These are phyloP conservation scores for Ectropis grisescens DNA, from an alignment of 1,140 invertebrate genomes.

Conservation along the genomic window DNA sequence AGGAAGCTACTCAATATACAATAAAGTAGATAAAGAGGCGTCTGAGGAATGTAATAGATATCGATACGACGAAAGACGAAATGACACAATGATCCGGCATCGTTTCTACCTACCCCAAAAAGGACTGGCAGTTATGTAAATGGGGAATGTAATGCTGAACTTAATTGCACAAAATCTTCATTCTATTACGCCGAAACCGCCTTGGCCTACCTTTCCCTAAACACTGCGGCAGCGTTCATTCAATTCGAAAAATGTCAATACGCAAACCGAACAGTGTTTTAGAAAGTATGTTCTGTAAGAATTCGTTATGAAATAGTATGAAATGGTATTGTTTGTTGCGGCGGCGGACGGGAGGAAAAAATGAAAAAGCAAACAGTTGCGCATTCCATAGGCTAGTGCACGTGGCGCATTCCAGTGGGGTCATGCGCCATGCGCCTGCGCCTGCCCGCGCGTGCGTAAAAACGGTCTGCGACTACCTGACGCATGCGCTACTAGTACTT, in stretches of 20 bases:
- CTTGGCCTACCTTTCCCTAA: neutral
- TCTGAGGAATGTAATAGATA: too few species aligned
- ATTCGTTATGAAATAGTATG: conserved; percentile 46
- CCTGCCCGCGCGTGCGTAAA: conserved; percentile 49
- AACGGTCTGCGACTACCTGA: too few species aligned
- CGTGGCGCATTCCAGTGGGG: conserved; percentile 63
- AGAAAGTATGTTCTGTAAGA: conserved; percentile 29
- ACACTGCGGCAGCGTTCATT: neutral
- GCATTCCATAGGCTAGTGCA: conserved; percentile 61
- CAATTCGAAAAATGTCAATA: conserved; percentile 23
- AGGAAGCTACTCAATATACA: too few species aligned
- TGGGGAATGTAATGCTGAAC: too few species aligned
- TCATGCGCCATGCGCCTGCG: conserved; percentile 56
- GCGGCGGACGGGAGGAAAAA: conserved; percentile 36
- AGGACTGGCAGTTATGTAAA: too few species aligned
- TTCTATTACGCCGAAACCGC: neutral
- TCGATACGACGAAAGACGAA: too few species aligned
- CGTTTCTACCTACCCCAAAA: too few species aligned
- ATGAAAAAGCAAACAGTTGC: conserved; percentile 63
- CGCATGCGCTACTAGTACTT: too few species aligned
- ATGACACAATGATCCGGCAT: too few species aligned
- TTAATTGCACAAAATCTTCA: too few species aligned
- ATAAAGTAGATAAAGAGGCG: too few species aligned
- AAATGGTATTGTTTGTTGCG: conserved; percentile 57
- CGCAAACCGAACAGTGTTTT: conserved; percentile 25